Evolutionary conservation across 2,888 invertebrate genomes (phyloP), one percentile per base, ranked within the genome.

Genomic region (Electrophaes corylata): DNA sequence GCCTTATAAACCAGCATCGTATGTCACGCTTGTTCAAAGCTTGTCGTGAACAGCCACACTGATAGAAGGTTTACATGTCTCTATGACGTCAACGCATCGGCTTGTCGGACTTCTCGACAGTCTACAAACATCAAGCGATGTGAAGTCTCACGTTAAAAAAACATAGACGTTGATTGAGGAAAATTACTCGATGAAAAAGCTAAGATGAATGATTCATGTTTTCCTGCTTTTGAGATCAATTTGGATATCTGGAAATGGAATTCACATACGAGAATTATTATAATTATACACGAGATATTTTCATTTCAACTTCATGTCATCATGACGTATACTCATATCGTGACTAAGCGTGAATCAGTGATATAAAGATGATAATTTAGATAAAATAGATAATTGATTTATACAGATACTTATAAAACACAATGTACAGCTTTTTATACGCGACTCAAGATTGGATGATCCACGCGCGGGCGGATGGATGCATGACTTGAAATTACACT

Each of bases 41-140:
- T 72, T 73, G 70, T 71, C 71, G 71, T 66, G 65, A 70, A 67
- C 69, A 66, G 67, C 67, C 66, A 60, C 57, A 67, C 69, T 83
- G 78, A 86, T 88, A 79, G 73, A 78, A 81, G 84, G 79, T 83
- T 77, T 79, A 86, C 88, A 84, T 83, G 83, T 79, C 77, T 78
- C 79, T 74, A 91, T 91, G 91, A 91, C 91, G 91, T 91, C 91
- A 91, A 89, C 90, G 72, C 82, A 84, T 91, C 84, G 90, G 88
- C 87, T 86, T 85, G 90, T 84, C 85, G 84, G 86, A 83, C 85
- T 89, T 84, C 88, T 88, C 83, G 84, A 82, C 86, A 85, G 87
- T 86, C 86, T 82, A 84, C 85, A 88, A 89, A 88, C 86, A 88
- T 71, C 74, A 73, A 79, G 72, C 79, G 79, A 80, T 76, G 80